Base-by-base conservation (phyloP, 37 sponge, comb jelly and placozoan species). In the Diacarnus erythraeanus region DNA sequence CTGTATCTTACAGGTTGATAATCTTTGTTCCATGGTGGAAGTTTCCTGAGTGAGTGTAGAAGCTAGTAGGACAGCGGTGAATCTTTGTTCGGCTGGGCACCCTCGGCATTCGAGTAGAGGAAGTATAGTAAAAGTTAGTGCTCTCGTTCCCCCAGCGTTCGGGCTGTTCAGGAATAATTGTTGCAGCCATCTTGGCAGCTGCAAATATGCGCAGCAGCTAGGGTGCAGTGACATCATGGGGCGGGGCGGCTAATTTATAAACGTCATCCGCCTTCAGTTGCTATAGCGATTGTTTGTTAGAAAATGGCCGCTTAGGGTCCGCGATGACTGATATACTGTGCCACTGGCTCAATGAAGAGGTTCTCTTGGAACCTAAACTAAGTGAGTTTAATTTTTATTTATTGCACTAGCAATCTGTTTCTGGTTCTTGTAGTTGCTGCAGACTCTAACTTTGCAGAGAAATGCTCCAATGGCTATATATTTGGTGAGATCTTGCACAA, bases 241-340 rank as follows among this genome's bases (percentile, higher is more conserved):
- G 38, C 69, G 38, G 9, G 64, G n/a, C 20, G 17, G 18, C 6
- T 6, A 63, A 8, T 27, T 30, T 23, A 33, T 3, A 36, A 9
- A 69, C 38, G 38, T 31, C 20, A 5, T 5, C 38, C 4, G 5
- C 6, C 38, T 36, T 9, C 25, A 3, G 38, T 69, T 69, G 69
- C 51, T 47, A 47, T 47, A 47, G 51, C 51, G 12, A 47, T 12
- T 47, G 51, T 15, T 15, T 47, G 51, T 15, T 12, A 47, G 12
- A 47, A 47, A 47, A 47, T 47, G 51, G 51, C 51, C 51, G 51
- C 51, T 15, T 12, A 6, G 12, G 12, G 51, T 47, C 1, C 2
- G 68, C 41, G 38, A 97, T 97, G 97, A 92, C 97, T 15, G 97
- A 91, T 6, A 94, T 97, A 31, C 86, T 97, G 69, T 97, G 97